phyloP scores from a whole-genome alignment of 2,797 vertebrate species.

The Dryobates pubescens region DNA sequence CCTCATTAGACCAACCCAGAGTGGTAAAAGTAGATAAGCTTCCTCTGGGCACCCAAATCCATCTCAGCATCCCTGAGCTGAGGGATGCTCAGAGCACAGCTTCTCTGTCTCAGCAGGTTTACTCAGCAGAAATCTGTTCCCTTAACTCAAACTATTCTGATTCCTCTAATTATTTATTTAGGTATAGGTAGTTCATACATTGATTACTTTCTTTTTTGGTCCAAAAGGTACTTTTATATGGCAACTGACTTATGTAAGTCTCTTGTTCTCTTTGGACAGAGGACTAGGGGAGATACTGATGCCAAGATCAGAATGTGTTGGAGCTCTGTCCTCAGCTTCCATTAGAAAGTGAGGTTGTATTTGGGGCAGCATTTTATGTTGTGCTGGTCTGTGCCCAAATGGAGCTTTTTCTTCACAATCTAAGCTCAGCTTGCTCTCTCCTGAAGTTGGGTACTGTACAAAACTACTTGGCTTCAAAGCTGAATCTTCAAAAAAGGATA shows the following conservation, averaged over 20 bases:
- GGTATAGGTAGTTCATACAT: neutral
- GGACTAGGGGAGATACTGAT: neutral
- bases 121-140: neutral
- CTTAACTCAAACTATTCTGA: neutral
- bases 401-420: neutral
- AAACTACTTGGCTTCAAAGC: neutral
- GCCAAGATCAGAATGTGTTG: neutral
- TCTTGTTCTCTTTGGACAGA: neutral
- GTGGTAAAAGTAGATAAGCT: neutral
- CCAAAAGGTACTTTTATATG: neutral
- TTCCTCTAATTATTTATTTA: neutral
- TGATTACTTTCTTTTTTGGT: neutral
- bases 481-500: neutral
- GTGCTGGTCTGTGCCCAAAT: neutral
- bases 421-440: neutral
- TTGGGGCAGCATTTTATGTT: neutral
- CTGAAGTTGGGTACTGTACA: neutral
- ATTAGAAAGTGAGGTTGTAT: neutral
- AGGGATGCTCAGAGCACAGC: neutral
- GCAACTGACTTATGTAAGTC: neutral
- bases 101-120: rapidly evolving
- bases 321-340: neutral
- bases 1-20: neutral
- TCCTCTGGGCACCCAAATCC: neutral
- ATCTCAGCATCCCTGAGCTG: neutral